Base-by-base conservation (phyloP, 2,797 vertebrate genomes). In the Tarsius wallacei region DNA sequence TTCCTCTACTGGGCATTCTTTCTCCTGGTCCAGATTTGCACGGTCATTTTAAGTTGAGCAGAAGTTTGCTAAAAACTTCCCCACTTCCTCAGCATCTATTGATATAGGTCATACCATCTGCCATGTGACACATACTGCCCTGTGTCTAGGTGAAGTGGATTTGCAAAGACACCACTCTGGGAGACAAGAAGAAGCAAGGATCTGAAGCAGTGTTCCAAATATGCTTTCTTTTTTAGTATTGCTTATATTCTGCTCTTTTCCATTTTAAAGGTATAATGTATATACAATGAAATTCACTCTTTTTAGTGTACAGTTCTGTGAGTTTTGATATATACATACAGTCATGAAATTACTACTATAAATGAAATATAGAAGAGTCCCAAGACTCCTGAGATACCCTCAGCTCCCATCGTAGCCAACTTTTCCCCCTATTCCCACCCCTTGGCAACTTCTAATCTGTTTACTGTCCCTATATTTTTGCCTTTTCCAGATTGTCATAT, bases 151-250 rank as follows among this genome's bases (percentile, higher is more conserved):
- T 66, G n/a, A 88, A 51, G 9, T 73, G 19, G 31, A 89, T 96
- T 93, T 87, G 57, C 73, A 53, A 91, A 91, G 59, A 74, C 71
- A 53, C 4, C n/a, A 51, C 49, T 89, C 22, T 71, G 22, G 19
- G 77, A 93, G 47, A 93, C 21, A 59, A 91, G 22, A 96, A 74
- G 8, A 89, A 28, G 28, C 21, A 12, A 92, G 36, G 76, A 93
- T 36, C 77, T 85, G 77, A 96, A 88, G 21, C 47, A 49, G 76
- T 59, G 77, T 89, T 85, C 14, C 55, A 81, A 86, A 73, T 57
- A 33, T 61, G 14, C 31, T 78, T 97, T 96, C 36, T 66, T 61
- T 81, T 91, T 91, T 87, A 93, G 61, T 36, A 81, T 63, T 77
- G 70, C 76, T 85, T 51, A 87, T 28, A 90, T 55, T 90, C 59